Conservation (phyloP, 2,888 invertebrate genomes). For the Laspeyria flexula region DNA sequence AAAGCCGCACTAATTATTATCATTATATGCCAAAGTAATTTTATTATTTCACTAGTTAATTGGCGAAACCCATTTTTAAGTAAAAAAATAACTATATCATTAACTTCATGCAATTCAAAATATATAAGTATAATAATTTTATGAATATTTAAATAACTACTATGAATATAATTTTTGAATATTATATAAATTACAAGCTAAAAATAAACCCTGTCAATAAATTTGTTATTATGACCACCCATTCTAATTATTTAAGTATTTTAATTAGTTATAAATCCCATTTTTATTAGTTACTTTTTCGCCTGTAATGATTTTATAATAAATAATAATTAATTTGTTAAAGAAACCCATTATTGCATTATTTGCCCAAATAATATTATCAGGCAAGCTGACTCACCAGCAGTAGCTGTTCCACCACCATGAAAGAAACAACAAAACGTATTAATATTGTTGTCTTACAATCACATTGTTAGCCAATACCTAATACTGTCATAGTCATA, state of each 20-base stretch:
- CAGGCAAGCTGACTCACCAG: constrained; percentile 76
- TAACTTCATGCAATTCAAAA: background rate
- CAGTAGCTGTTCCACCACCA: constrained; percentile 82
- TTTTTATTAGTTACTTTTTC: background rate
- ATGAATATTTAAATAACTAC: too few species aligned
- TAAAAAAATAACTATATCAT: too few species aligned
- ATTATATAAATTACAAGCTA: too few species aligned
- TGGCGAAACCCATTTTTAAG: too few species aligned
- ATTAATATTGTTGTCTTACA: constrained; percentile 13
- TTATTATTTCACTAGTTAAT: too few species aligned
- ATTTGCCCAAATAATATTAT: constrained; percentile 52
- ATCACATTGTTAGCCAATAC: background rate
- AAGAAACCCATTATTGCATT: constrained; percentile 38
- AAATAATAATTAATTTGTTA: constrained; percentile 17
- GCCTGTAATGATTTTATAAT: background rate
- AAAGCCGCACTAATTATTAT: too few species aligned
- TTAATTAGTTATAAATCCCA: background rate
- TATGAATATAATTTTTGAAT: too few species aligned
- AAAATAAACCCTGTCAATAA: too few species aligned
- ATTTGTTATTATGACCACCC: too few species aligned
- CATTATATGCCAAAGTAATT: too few species aligned
- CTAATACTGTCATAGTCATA: background rate
- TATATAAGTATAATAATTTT: background rate
- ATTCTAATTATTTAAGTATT: too few species aligned
- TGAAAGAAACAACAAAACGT: constrained; percentile 72